Percentiles rank a stretch among this genome's conserved stretches.
Evolutionary conservation across 2,797 vertebrate species (phyloP).

Genomic region (Gallinago stenura): DNA sequence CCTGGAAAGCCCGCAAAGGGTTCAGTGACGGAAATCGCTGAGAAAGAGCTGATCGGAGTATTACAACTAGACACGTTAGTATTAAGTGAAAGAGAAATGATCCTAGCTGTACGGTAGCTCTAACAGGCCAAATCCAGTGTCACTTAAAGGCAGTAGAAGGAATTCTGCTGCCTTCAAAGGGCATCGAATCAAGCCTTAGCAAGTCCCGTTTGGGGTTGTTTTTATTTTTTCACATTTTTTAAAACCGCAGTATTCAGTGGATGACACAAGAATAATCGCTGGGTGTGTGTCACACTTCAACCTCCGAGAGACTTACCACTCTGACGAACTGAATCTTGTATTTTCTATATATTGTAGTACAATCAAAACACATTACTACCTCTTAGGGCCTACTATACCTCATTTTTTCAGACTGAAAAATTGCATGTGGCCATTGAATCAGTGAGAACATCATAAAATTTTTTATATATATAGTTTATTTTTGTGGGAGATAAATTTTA

Average conservation of each 20-base stretch:
- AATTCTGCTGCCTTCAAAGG: conserved; percentile 33
- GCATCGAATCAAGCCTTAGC: conserved; percentile 26
- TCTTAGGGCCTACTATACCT: conserved; percentile 95
- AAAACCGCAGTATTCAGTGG: conserved; percentile 77
- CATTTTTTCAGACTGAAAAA: conserved; percentile 92
- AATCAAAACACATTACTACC: conserved; percentile 97
- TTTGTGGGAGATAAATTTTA: conserved; percentile 94
- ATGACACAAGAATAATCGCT: conserved; percentile 75
- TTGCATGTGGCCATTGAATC: conserved; percentile 87
- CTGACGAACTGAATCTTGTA: conserved; percentile 83
- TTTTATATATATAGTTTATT: conserved; percentile 94
- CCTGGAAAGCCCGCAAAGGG: conserved; percentile 12
- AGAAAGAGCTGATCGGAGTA: conserved; percentile 61
- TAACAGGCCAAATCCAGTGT: conserved; percentile 51
- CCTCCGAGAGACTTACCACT: conserved; percentile 81
- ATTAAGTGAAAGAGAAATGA: conserved; percentile 53
- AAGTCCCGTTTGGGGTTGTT: background rate
- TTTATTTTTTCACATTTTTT: conserved; percentile 30
- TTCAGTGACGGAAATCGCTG: conserved; percentile 38
- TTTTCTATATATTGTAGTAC: conserved; percentile 89
- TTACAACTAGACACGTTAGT: conserved; percentile 20
- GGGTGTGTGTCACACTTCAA: conserved; percentile 72
- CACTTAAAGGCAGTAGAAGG: conserved; percentile 23
- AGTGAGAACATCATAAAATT: conserved; percentile 91
- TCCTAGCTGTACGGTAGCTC: conserved; percentile 61